These are phyloP conservation scores for Mylabris phalerata DNA, from an alignment of 1,140 invertebrate species.

Conservation along the genomic window DNA sequence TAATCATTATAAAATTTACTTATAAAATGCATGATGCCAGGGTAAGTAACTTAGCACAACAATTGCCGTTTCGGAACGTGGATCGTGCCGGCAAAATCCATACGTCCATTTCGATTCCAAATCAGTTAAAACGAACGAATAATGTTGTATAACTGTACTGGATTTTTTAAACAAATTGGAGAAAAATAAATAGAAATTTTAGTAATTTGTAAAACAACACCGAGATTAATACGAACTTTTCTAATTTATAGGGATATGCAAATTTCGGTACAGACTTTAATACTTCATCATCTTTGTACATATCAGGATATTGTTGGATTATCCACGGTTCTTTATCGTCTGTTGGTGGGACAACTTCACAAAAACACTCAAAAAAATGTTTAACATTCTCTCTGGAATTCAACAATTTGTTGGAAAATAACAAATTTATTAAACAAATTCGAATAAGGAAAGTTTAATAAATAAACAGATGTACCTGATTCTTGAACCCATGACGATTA, in stretches of 20 bases:
- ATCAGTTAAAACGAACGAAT: constrained; percentile 90
- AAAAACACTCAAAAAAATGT: constrained; percentile 76
- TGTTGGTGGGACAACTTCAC: constrained; percentile 66
- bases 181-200: constrained; percentile 17
- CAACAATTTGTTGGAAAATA: too few relatives aligned
- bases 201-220: not conserved
- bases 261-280: constrained; percentile 76
- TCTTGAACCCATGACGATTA: constrained; percentile 9
- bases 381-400: constrained; percentile 65
- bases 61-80: constrained; percentile 68
- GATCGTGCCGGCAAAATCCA: constrained; percentile 90
- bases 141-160: constrained; percentile 70
- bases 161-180: constrained; percentile 21
- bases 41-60: constrained; percentile 80
- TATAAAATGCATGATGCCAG: constrained; percentile 94
- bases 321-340: constrained; percentile 60
- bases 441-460: not conserved
- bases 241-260: constrained; percentile 75
- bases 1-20: constrained; percentile 45
- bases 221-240: constrained; percentile 49
- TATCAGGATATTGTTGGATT: constrained; percentile 68
- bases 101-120: constrained; percentile 93
- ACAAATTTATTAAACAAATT: too few relatives aligned
- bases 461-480: constrained; percentile 8
- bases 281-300: constrained; percentile 67